Base-by-base conservation (phyloP, 2,888 invertebrate species). In the Diogma glabrata region DNA sequence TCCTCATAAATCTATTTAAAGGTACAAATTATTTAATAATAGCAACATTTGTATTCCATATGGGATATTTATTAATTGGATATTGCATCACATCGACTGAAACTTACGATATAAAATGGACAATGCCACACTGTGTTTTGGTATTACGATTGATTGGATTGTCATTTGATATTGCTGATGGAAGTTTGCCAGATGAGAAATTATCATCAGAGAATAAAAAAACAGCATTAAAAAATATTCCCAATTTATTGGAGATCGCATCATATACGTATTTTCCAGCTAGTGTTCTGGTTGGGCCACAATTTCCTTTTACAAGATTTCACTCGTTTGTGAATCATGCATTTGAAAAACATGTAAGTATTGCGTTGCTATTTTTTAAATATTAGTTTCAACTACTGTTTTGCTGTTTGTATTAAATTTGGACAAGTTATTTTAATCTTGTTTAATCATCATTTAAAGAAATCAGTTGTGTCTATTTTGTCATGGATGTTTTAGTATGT, bases 101-200 rank as follows among this genome's bases (percentile, higher is more conserved):
- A 58, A 79, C 81, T 9, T 97, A 96, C 65, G 93, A 93, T 61
- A 94, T 97, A 51, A 87, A 87, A 55, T 99, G 97, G 96, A 96
- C 95, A 6, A 92, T 95, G 82, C 94, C 96, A 0, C 95, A 95
- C 56, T 97, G 97, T 72, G 93, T 99, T 9, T 71, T 97, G 51
- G 86, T 88, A 1, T 72, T 97, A 30, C 79, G 93, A 61, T 75
- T 95, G 60, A 94, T 94, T 58, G 95, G 89, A 3, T 75, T 91
- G 7, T 80, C 84, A 0, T 88, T 86, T 67, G 85, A 87, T 66
- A 57, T 82, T 1, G 75, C 76, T 65, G 97, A 97, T 73, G 95
- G 95, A 1, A 68, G 75, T 54, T 76, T 79, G 60, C 69, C 75
- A 49, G 59, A 67, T 6, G 75, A 77, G 38, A 72, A 76, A 38